phyloP scores from a whole-genome alignment of 1,140 invertebrate genomes.

The Charaxes varanes region DNA sequence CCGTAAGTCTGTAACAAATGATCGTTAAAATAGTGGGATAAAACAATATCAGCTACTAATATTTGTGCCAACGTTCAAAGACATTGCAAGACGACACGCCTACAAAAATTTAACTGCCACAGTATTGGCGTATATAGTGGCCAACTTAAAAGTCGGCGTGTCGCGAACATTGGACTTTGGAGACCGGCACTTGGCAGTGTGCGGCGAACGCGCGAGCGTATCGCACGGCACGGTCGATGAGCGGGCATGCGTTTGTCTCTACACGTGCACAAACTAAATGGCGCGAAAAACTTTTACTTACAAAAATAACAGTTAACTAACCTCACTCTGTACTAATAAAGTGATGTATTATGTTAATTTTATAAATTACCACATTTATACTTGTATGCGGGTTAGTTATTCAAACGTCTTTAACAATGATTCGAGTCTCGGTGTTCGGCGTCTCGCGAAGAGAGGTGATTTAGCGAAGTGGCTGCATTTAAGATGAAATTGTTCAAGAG shows the following conservation, averaged over 20 bases:
- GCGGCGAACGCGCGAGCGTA: conserved; percentile 48
- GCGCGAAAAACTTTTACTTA: conserved; percentile 23
- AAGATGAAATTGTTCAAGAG: conserved; percentile 70
- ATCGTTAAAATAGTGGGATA: too few species aligned
- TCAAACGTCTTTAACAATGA: conserved; percentile 25
- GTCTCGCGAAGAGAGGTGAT: conserved; percentile 35
- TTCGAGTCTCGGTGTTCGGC: conserved; percentile 35
- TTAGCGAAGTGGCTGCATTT: conserved; percentile 28
- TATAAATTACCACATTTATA: conserved; percentile 2
- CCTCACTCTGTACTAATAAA: conserved; percentile 1
- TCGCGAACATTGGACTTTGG: conserved; percentile 12
- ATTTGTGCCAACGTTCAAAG: too few species aligned
- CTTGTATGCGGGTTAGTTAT: conserved; percentile 13
- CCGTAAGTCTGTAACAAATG: too few species aligned
- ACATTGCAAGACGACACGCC: too few species aligned
- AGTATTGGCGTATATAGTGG: too few species aligned
- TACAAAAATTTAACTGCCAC: too few species aligned
- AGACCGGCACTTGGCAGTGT: too few species aligned
- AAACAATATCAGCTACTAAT: too few species aligned
- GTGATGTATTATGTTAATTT: conserved; percentile 3
- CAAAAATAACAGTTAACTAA: neutral
- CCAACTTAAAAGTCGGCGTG: too few species aligned
- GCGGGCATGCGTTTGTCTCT: conserved; percentile 27
- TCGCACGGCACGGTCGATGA: conserved; percentile 34
- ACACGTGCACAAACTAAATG: conserved; percentile 30